phyloP scores from a whole-genome alignment of 2,888 invertebrate genomes.

The Zelleria hepariella region DNA sequence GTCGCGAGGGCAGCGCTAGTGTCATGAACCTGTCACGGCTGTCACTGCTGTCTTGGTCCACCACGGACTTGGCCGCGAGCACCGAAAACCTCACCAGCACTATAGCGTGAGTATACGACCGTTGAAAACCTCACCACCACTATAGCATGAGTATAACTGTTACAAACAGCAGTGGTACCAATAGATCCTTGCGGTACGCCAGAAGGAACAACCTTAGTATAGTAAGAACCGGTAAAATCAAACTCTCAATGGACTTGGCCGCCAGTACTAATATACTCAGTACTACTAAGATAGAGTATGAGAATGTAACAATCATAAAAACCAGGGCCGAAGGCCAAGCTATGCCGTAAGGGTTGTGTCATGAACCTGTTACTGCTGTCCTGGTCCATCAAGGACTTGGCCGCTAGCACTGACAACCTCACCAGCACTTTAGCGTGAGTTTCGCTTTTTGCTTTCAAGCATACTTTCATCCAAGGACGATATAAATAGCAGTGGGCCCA shows the following conservation, averaged over 20 bases:
- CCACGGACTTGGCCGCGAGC: constrained; percentile 83
- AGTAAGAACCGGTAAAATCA: too few species aligned
- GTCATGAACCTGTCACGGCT: constrained; percentile 84
- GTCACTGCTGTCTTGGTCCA: constrained; percentile 86
- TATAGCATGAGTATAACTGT: too few species aligned
- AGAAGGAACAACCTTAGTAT: too few species aligned
- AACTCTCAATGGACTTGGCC: too few species aligned
- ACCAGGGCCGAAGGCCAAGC: constrained; percentile 87
- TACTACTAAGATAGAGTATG: too few species aligned
- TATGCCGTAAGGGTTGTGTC: constrained; percentile 81
- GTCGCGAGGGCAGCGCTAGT: constrained; percentile 80
- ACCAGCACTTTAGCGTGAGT: constrained; percentile 56
- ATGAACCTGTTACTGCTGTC: constrained; percentile 86
- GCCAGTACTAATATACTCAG: too few species aligned
- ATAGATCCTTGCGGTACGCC: too few species aligned
- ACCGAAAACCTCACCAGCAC: constrained; percentile 75
- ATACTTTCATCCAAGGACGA: not conserved
- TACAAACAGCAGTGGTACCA: too few species aligned
- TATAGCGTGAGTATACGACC: constrained; percentile 38
- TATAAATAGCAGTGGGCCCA: too few species aligned
- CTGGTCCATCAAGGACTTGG: constrained; percentile 87
- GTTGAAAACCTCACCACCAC: not conserved
- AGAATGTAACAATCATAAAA: too few species aligned
- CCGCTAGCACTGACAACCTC: constrained; percentile 78
- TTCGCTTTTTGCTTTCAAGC: too few species aligned